Percentiles rank a stretch among this genome's conserved stretches.
These are phyloP conservation scores for Sebastes cheni DNA, from an alignment of 2,797 vertebrate genomes.

Conservation along the genomic window DNA sequence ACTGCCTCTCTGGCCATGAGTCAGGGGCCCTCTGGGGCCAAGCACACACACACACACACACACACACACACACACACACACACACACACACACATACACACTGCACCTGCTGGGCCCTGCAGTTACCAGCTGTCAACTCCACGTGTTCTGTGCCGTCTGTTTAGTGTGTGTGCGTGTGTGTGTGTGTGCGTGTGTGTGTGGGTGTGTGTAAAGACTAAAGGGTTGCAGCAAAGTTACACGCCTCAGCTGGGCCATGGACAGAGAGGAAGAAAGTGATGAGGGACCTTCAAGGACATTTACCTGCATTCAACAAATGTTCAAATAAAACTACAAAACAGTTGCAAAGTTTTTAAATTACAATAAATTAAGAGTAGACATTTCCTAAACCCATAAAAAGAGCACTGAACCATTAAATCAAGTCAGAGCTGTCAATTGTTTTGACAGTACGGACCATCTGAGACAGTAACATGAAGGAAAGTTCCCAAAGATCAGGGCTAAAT, in stretches of 20 bases:
- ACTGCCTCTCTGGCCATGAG: conserved; percentile 76
- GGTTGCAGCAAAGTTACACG: conserved; percentile 68
- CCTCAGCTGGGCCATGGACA: conserved; percentile 45
- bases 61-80: conserved; percentile 36
- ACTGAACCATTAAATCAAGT: neutral
- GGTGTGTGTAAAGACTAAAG: conserved; percentile 39
- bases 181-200: conserved; percentile 20
- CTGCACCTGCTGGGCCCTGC: conserved; percentile 83
- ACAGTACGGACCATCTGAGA: neutral
- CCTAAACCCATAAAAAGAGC: neutral
- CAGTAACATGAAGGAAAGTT: neutral
- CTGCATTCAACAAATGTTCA: conserved; percentile 39
- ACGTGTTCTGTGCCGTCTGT: conserved; percentile 76
- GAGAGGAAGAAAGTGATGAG: conserved; percentile 45
- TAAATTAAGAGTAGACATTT: neutral
- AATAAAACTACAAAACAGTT: neutral
- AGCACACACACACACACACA: conserved; percentile 38
- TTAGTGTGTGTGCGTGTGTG: conserved; percentile 37
- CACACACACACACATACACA: conserved; percentile 36
- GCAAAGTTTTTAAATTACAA: neutral
- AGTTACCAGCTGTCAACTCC: conserved; percentile 85
- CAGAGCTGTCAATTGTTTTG: neutral
- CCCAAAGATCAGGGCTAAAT: neutral
- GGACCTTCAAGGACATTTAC: conserved; percentile 60
- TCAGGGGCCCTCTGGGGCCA: conserved; percentile 82